Evolutionary conservation across 2,113 vertebrate species (phyloP), one percentile per base, ranked within the genome.

Genomic region (Butastur rufipennis): DNA sequence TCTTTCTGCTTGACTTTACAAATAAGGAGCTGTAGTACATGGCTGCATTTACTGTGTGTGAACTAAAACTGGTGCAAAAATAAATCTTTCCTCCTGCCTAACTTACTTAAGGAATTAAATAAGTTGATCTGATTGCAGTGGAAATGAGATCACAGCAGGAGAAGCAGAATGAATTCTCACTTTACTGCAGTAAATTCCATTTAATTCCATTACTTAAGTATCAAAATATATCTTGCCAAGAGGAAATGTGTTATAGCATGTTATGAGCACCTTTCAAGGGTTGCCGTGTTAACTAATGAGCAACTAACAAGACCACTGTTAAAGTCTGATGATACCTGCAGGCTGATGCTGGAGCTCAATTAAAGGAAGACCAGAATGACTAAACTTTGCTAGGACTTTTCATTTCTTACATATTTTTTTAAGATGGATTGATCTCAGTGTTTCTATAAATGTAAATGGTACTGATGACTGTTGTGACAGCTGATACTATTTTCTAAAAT

Each of bases 1-100:
- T 95, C 52, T 93, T 95, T 93, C 45, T 97, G 74, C 75, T 96
- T 91, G 48, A 32, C 80, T 94, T 95, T 96, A 90, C 90, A 93
- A 97, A 83, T 95, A 88, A 97, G 90, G 94, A 98, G 94, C 81
- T 97, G 71, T 85, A 85, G 42, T 43, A 95, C 4, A 2, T 77
- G 48, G 58, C 87, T 84, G n/a, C 32, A 3, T 70, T 93, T 93
- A 72, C 66, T 90, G 56, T 82, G 65, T 87, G 61, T 77, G 81
- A 90, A 70, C 91, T 91, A 88, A 93, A 93, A 77, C 34, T 26
- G 14, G 14, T 93, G 84, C 5, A 20, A 55, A 95, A 87, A 45
- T 31, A 53, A 38, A 21, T 62, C 31, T 81, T 66, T 93, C 68
- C 56, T 91, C 14, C 32, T 82, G 58, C n/a, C 6, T 18, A 43